phyloP scores from a whole-genome alignment of 2,888 invertebrate genomes.

The Neoscelio sp. region DNA sequence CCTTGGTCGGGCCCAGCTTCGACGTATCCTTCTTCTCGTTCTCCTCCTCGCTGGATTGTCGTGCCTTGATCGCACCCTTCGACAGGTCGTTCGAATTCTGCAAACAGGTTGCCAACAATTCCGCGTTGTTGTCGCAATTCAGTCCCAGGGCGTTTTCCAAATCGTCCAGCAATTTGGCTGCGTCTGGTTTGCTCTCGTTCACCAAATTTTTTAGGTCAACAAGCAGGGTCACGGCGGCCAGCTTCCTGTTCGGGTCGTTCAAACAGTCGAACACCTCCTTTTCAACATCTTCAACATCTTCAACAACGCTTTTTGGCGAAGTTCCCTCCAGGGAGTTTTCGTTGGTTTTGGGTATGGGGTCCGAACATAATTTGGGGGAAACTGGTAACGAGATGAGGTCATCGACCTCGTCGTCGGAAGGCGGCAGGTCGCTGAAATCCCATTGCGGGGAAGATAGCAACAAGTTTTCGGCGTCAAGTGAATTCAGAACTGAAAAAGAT shows the following conservation, averaged over 20 bases:
- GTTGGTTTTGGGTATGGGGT: too few relatives aligned
- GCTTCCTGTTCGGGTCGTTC: conserved; percentile 71
- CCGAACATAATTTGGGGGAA: too few relatives aligned
- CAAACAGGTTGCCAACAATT: conserved; percentile 74
- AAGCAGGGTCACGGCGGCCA: conserved; percentile 74
- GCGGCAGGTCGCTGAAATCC: conserved; percentile 74
- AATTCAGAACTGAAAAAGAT: too few relatives aligned
- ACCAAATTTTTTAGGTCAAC: conserved; percentile 78
- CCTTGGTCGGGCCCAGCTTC: too few relatives aligned
- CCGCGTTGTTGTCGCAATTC: conserved; percentile 75
- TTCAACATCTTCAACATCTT: conserved; percentile 61
- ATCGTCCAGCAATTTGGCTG: conserved; percentile 75
- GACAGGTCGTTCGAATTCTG: conserved; percentile 67
- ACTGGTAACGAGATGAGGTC: not conserved
- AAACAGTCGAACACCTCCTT: conserved; percentile 71
- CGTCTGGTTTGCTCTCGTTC: conserved; percentile 74
- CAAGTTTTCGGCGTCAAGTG: too few relatives aligned
- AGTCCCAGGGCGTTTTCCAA: conserved; percentile 77
- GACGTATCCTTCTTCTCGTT: conserved; percentile 19
- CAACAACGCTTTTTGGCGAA: too few relatives aligned
- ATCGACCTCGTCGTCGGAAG: conserved; percentile 75
- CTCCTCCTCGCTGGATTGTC: not conserved
- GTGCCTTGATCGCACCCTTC: conserved; percentile 32
- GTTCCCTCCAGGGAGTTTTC: too few relatives aligned
- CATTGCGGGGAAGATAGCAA: not conserved